Evolutionary conservation across 2,888 invertebrate species (phyloP).

Genomic region (Hyposoter didymator): DNA sequence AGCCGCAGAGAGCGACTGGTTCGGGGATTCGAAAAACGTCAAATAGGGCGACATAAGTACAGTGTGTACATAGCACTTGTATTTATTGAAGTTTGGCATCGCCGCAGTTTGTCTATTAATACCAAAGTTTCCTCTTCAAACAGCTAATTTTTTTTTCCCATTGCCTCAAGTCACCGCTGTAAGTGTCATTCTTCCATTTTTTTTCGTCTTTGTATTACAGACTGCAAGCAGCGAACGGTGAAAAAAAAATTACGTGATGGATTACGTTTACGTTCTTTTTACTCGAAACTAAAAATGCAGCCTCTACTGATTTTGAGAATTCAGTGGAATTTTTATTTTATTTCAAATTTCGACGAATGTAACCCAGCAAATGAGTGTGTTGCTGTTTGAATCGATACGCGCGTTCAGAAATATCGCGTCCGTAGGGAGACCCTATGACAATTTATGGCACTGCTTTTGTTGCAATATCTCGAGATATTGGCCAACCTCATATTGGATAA

Average conservation of each 20-base stretch:
- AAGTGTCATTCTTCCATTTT: background rate
- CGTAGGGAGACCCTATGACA: background rate
- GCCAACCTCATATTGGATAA: background rate
- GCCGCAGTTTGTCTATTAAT: background rate
- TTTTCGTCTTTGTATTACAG: background rate
- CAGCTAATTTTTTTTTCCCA: background rate
- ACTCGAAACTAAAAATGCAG: too few species aligned
- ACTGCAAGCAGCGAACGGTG: too few species aligned
- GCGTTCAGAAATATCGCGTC: background rate
- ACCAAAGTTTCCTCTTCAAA: background rate
- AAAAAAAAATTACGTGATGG: too few species aligned
- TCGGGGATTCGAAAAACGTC: constrained; percentile 21
- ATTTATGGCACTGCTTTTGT: background rate
- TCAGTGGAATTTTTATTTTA: too few species aligned
- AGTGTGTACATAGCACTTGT: constrained; percentile 24
- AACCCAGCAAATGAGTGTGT: background rate
- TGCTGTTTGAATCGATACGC: background rate
- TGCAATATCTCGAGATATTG: background rate
- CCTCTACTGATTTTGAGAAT: too few species aligned
- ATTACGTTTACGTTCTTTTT: too few species aligned
- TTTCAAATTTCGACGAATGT: background rate
- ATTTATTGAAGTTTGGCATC: background rate
- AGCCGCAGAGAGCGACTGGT: constrained; percentile 25
- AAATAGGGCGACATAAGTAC: constrained; percentile 32
- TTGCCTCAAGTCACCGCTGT: background rate